Evolutionary conservation across 2,113 vertebrate genomes (phyloP).

Genomic region (Channa argus): DNA sequence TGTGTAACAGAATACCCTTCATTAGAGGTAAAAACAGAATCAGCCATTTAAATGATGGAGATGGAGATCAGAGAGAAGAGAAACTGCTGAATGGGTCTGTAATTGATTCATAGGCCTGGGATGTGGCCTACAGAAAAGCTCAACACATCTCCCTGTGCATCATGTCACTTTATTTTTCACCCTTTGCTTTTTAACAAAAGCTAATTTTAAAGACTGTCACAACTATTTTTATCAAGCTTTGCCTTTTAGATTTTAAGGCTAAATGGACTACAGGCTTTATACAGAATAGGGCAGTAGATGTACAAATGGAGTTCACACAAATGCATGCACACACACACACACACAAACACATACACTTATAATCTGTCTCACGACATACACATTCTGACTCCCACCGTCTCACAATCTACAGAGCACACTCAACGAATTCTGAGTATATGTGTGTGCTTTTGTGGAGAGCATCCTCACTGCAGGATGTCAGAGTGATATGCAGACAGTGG

Average conservation of each 20-base stretch:
- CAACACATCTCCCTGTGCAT: slow-evolving; percentile 39
- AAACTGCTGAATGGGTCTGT: slow-evolving; percentile 68
- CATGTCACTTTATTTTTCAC: slow-evolving; percentile 50
- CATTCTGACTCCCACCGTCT: slow-evolving; percentile 57
- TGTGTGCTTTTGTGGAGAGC: slow-evolving; percentile 36
- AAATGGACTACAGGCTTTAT: slow-evolving; percentile 24
- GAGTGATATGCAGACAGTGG: slow-evolving; percentile 57
- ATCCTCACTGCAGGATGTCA: slow-evolving; percentile 54
- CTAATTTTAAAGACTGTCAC: slow-evolving; percentile 12
- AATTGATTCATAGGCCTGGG: slow-evolving; percentile 64
- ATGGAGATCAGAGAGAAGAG: slow-evolving; percentile 63
- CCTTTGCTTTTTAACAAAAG: slow-evolving; percentile 42
- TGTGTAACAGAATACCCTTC: slow-evolving; percentile 61
- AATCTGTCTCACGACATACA: slow-evolving; percentile 44
- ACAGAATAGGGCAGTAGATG: slow-evolving; percentile 21
- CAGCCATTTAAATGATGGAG: slow-evolving; percentile 71
- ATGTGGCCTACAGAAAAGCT: slow-evolving; percentile 42
- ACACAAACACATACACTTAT: slow-evolving; percentile 31
- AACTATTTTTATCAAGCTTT: slow-evolving; percentile 23
- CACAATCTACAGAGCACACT: slow-evolving; percentile 57
- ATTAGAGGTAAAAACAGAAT: slow-evolving; percentile 73
- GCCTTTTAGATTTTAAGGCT: slow-evolving; percentile 39
- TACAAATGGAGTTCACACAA: slow-evolving; percentile 38
- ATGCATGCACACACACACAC: slow-evolving; percentile 31
- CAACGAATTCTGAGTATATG: slow-evolving; percentile 41